These are phyloP conservation scores for Drosophila bunnanda DNA, from an alignment of 2,888 invertebrate genomes.

Conservation along the genomic window DNA sequence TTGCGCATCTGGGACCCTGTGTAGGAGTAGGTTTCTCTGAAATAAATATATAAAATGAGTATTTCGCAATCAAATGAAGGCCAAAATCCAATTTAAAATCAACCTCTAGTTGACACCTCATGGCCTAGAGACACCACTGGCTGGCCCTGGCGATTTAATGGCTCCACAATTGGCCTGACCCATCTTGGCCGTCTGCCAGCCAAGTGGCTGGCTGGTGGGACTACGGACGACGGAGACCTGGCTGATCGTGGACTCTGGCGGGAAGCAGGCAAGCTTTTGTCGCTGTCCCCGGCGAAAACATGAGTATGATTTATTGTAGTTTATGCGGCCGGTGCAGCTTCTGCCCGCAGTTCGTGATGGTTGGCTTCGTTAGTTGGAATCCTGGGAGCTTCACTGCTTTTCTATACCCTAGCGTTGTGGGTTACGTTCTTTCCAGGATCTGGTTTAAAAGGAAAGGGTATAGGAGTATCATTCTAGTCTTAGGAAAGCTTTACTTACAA, in stretches of 20 bases:
- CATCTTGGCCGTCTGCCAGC: conserved; percentile 11
- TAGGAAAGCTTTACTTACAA: not conserved
- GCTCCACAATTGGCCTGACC: conserved; percentile 66
- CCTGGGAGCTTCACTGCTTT: conserved; percentile 15
- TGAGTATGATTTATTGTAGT: conserved; percentile 81
- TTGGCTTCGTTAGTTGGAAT: conserved; percentile 39
- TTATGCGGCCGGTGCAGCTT: conserved; percentile 56
- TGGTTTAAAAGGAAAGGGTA: not conserved
- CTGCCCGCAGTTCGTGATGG: conserved; percentile 45
- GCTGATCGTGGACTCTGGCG: conserved; percentile 16
- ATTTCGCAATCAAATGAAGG: conserved; percentile 26
- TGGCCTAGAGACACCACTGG: conserved; percentile 32
- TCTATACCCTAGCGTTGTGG: not conserved
- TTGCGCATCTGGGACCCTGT: not conserved
- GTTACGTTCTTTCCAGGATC: not conserved
- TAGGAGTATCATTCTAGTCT: too few species aligned
- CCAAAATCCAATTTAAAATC: conserved; percentile 44
- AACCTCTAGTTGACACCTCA: conserved; percentile 40
- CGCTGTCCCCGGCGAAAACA: conserved; percentile 69
- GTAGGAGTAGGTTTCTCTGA: not conserved
- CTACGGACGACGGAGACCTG: too few species aligned
- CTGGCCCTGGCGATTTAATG: conserved; percentile 71
- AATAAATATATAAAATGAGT: conserved; percentile 12
- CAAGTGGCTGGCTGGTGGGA: conserved; percentile 23
- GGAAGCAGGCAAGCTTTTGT: conserved; percentile 39